Base-by-base conservation (phyloP, 2,888 invertebrate genomes). In the Diadegma fenestrale region DNA sequence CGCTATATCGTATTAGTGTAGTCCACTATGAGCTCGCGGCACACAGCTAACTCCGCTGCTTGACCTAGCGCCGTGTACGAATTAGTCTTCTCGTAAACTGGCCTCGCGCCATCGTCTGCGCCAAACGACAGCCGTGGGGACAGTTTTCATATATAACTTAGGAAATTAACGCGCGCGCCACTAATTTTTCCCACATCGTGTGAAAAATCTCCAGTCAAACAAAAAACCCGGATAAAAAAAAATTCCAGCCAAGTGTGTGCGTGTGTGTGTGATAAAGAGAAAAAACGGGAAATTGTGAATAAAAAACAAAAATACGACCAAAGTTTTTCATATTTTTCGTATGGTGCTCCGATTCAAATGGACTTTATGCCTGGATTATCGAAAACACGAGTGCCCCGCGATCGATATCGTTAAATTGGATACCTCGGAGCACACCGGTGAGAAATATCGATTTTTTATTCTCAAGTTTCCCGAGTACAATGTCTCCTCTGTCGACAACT, bases 51-150 rank as follows among this genome's bases (percentile, higher is more conserved):
- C 85, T 88, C 68, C 82, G 37, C 64, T 87, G 89, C 86, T 83
- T 89, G 88, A 88, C 88, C 88, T 89, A 89, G 89, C 91, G 89
- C 89, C 78, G 82, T 72, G 89, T 89, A 91, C 90, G 91, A 93
- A 93, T 93, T 92, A 93, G 93, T 92, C 92, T 91, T 90, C 91
- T 92, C 90, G 91, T 91, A 92, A 91, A 90, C 89, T 90, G 90
- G 90, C 88, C 90, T 89, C 88, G 90, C 89, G 90, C 89, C 88
- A 87, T 89, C 88, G 63, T 64, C 64, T 33, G n/a, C 33, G 61
- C 26, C 48, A 58, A 48, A 26, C 22, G 51, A n/a, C 22, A 33
- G 64, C 80, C 30, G 26, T n/a, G n/a, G n/a, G n/a, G 30, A 63
- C 69, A 66, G n/a, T 79, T 78, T 79, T 78, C 61, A 33, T 33